Conservation (phyloP, 2,888 invertebrate species). For the Crossocerus cetratus region DNA sequence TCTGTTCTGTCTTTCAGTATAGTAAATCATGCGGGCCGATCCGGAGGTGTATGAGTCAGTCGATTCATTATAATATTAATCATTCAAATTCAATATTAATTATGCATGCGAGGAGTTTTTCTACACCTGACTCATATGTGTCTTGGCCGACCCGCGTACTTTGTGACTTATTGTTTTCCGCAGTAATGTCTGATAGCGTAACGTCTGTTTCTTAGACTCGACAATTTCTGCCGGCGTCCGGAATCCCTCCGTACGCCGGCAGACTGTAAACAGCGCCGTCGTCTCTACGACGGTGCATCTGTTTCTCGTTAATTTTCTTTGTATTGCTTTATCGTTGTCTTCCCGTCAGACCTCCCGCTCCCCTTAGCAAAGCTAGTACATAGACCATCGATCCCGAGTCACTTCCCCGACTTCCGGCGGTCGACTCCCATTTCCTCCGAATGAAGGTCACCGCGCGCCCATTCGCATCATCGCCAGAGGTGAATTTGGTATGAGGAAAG, state of each 20-base stretch:
- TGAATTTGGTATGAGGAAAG: too few relatives aligned
- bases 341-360: conserved; percentile 3
- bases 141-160: not conserved
- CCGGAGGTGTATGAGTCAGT: too few relatives aligned
- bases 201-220: conserved; percentile 37
- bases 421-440: not conserved
- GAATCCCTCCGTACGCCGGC: conserved; percentile 49
- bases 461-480: too few relatives aligned
- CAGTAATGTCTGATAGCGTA: conserved; percentile 52
- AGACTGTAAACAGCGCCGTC: conserved; percentile 40
- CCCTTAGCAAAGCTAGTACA: not conserved
- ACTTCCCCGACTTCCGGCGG: conserved; percentile 4
- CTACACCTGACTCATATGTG: too few relatives aligned
- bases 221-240: conserved; percentile 52
- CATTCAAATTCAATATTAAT: too few relatives aligned
- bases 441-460: too few relatives aligned
- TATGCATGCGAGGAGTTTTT: too few relatives aligned
- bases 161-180: conserved; percentile 54
- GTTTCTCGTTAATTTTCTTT: conserved; percentile 22
- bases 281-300: conserved; percentile 48
- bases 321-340: conserved; percentile 48
- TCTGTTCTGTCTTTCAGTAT: conserved; percentile 7
- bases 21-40: too few relatives aligned
- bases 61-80: too few relatives aligned
- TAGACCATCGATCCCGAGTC: conserved; percentile 3